Base-by-base conservation (phyloP, 2,888 invertebrate species). In the Ophonus ardosiacus region DNA sequence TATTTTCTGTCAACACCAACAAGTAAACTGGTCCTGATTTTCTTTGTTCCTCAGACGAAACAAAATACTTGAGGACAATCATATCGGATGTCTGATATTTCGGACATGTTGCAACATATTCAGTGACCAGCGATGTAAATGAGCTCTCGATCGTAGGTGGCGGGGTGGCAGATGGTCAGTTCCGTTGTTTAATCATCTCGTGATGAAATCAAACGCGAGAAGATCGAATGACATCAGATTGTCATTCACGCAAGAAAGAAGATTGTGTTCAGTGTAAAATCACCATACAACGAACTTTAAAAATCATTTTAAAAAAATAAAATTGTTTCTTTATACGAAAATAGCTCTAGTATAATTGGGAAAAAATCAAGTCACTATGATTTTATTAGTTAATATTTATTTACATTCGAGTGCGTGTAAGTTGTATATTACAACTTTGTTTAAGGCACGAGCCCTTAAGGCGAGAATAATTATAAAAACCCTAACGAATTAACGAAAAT, bases 41-140 rank as follows among this genome's bases (percentile, higher is more conserved):
- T 40, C 76, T 76, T 76, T 76, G 76, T 76, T 76, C 51, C 21
- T 13, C 81, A 51, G n/a, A 40, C 17, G 74, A 57, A 83, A 83
- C 82, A 76, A 65, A 61, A 57, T 59, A 57, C 38, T 40, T 13
- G 51, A n/a, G 57, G 18, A 17, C 40, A 56, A 59, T 74, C 40
- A 74, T 83, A 74, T 83, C 83, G 40, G 59, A 18, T 83, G 83
- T 57, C 83, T 38, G 59, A 76, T 76, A 82, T 83, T 74, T 74
- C 38, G 59, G 83, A 83, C 76, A 71, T 40, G 76, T 43, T 74
- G 82, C 74, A 59, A 82, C 82, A 59, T 74, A 83, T 61, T 74
- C 83, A 83, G 74, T 83, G 83, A 76, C 61, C 38, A 83, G 61
- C 24, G 57, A 74, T 83, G 83, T 83, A 83, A 83, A 83, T 40